phyloP scores from a whole-genome alignment of 1,140 invertebrate species.

The Archivesica marissinica region DNA sequence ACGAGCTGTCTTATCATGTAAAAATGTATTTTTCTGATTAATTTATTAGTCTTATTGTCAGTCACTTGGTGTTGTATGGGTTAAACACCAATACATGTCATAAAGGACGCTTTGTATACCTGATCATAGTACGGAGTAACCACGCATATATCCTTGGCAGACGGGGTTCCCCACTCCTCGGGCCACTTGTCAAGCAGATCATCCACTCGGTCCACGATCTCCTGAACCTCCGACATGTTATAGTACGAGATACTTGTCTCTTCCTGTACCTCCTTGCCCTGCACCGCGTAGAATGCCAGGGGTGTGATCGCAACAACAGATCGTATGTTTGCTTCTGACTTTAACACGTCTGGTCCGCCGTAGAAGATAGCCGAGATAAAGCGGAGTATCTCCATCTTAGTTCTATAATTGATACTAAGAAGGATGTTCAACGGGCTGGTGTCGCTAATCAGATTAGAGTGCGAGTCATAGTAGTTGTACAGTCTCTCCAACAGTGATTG shows the following conservation, averaged over 20 bases:
- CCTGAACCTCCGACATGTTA: conserved; percentile 91
- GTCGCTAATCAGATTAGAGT: conserved; percentile 63
- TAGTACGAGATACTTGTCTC: conserved; percentile 92
- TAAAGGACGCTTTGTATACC: conserved; percentile 84
- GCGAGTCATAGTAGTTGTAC: conserved; percentile 75
- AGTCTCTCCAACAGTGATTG: conserved; percentile 79
- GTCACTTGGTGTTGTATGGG: too few species aligned
- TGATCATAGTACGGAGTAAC: conserved; percentile 94
- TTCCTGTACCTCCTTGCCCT: conserved; percentile 89
- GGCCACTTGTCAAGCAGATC: conserved; percentile 90
- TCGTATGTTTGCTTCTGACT: conserved; percentile 71
- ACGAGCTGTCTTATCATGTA: too few species aligned
- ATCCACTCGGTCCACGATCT: conserved; percentile 89
- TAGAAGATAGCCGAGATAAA: conserved; percentile 94
- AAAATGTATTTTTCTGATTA: too few species aligned
- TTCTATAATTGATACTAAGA: conserved; percentile 91
- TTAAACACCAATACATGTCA: too few species aligned
- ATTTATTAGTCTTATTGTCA: too few species aligned
- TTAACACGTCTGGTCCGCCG: conserved; percentile 85
- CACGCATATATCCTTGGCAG: conserved; percentile 91
- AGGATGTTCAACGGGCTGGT: conserved; percentile 74
- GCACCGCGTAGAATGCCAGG: conserved; percentile 92
- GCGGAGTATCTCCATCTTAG: conserved; percentile 91
- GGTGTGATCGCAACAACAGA: conserved; percentile 84
- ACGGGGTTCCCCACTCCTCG: conserved; percentile 88